phyloP scores from a whole-genome alignment of 2,888 invertebrate genomes.

The Lysandra bellargus region DNA sequence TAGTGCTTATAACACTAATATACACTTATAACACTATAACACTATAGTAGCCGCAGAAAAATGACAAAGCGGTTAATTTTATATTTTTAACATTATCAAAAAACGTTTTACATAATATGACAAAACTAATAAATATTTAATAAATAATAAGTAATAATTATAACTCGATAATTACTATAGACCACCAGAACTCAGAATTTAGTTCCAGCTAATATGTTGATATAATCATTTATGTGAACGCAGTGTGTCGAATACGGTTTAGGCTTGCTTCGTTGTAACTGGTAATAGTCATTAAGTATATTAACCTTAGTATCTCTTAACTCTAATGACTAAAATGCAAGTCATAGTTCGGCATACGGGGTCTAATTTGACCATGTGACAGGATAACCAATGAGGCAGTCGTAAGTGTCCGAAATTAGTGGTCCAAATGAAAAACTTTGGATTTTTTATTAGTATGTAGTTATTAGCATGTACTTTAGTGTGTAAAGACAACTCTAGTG shows the following conservation, averaged over 20 bases:
- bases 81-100: too few relatives aligned
- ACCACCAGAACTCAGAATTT: constrained; percentile 20
- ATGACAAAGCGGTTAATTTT: too few relatives aligned
- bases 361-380: constrained; percentile 8
- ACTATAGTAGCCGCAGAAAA: too few relatives aligned
- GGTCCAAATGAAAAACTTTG: not conserved
- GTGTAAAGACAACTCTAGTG: too few relatives aligned
- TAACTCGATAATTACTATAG: not conserved
- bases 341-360: constrained; percentile 51
- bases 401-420: not conserved
- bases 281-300: constrained; percentile 76
- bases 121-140: too few relatives aligned
- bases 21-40: too few relatives aligned
- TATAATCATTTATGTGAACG: constrained; percentile 37
- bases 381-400: not conserved
- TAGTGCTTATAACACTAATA: too few relatives aligned
- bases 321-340: constrained; percentile 64
- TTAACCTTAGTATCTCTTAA: constrained; percentile 71
- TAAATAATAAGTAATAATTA: too few relatives aligned
- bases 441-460: too few relatives aligned
- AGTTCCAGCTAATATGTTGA: constrained; percentile 35
- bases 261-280: constrained; percentile 74
- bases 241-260: constrained; percentile 73
- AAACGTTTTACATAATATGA: too few relatives aligned
- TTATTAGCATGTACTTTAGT: too few relatives aligned